Evolutionary conservation across 2,113 vertebrate genomes (phyloP).

Genomic region (Tauraco erythrolophus): DNA sequence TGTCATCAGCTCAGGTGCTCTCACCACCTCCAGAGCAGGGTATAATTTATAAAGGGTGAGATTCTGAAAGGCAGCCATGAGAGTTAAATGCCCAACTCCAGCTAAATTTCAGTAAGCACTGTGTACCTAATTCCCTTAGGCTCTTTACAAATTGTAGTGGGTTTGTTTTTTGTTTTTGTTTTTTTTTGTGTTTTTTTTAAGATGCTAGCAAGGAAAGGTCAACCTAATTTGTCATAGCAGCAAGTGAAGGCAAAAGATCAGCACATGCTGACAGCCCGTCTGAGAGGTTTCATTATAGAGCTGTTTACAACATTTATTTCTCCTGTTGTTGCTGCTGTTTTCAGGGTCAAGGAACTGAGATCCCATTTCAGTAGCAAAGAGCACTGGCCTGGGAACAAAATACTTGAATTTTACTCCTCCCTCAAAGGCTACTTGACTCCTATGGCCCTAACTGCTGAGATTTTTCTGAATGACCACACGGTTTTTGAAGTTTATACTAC

Average conservation of each 20-base stretch:
- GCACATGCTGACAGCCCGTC: conserved; percentile 60
- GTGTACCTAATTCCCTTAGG: conserved; percentile 4
- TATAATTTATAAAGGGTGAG: background rate
- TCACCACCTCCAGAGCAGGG: background rate
- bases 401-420: conserved; percentile 18
- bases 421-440: background rate
- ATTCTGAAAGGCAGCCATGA: background rate
- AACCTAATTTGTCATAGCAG: conserved; percentile 69
- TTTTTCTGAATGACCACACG: background rate
- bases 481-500: background rate
- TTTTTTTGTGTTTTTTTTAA: too few relatives aligned
- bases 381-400: conserved; percentile 34
- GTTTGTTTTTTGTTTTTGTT: too few relatives aligned
- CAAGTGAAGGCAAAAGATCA: conserved; percentile 68
- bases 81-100: background rate
- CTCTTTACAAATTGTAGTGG: background rate
- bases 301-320: conserved; percentile 72
- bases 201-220: conserved; percentile 61
- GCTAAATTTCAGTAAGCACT: background rate
- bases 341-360: conserved; percentile 68
- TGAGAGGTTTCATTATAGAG: conserved; percentile 71
- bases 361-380: conserved; percentile 63
- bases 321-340: conserved; percentile 67
- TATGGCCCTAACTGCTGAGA: background rate
- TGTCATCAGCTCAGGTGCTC: background rate